Evolutionary conservation across 2,797 vertebrate species (phyloP).

Genomic region (Anolis apletophallus): DNA sequence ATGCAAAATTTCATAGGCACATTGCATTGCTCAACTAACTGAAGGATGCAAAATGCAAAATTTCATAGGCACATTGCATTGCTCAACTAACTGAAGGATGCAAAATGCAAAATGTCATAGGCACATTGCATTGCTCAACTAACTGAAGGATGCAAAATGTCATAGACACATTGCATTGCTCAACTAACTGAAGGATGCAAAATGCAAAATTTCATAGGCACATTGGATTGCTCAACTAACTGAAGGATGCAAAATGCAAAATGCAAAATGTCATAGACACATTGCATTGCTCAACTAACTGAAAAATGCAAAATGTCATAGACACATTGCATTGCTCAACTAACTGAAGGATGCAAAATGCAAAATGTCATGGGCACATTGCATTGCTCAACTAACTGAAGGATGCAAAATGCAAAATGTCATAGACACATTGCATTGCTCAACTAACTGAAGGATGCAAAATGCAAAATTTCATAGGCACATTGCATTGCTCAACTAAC

Average conservation of each 20-base stretch:
- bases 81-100: accelerated
- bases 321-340: accelerated
- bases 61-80: accelerated
- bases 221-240: accelerated
- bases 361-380: accelerated
- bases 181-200: accelerated
- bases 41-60: neutral
- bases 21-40: accelerated
- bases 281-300: accelerated
- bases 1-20: accelerated
- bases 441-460: accelerated
- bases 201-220: neutral
- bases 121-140: accelerated
- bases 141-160: neutral
- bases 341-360: neutral
- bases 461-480: neutral
- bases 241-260: neutral
- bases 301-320: neutral
- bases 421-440: accelerated
- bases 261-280: neutral
- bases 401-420: neutral
- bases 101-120: neutral
- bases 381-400: accelerated
- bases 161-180: accelerated
- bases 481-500: accelerated